Evolutionary conservation across 2,888 invertebrate genomes (phyloP), one percentile per base, ranked within the genome.

Genomic region (Xestia sexstrigata): DNA sequence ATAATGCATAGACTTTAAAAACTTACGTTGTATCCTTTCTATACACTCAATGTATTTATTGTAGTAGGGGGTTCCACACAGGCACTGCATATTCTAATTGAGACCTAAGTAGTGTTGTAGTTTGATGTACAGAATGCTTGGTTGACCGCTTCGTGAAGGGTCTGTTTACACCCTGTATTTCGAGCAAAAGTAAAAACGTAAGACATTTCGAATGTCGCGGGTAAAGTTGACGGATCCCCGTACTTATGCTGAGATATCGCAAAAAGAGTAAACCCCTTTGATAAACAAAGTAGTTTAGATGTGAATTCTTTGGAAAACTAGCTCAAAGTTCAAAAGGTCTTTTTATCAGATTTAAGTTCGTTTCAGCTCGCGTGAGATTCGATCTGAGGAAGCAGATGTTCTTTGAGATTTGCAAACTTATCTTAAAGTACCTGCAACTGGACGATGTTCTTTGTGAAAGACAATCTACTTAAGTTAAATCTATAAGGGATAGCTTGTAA

Each of bases 331-430:
- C 66, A 76, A 78, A 80, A 81, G 72, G 74, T 72, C 67, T 75
- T 75, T 79, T 86, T 89, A 91, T 89, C 89, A 85, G 89, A 90
- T 89, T 88, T 82, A 82, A 86, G 86, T 87, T 84, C 88, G 87
- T 87, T 85, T 85, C 83, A 74, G 85, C 68, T 66, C 65, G 75
- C 47, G 85, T 85, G 68, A 70, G 76, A 75, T 85, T 83, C 83
- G 63, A 82, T 78, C 76, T 65, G 49, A 26, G 63, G 62, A 76
- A 49, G 30, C 70, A 82, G 74, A 79, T 79, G 79, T 55, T 80
- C 45, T 69, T 30, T 58, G 20, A 71, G 70, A 70, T 81, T 85
- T 67, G 42, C n/a, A 67, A 73, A 69, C 72, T 78, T 39, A 77
- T 52, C 49, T 60, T 65, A 42, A 8, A 11, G 42, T 65, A 65